Base-by-base conservation (phyloP, 1,140 invertebrate genomes). In the Cardiocondyla obscurior region DNA sequence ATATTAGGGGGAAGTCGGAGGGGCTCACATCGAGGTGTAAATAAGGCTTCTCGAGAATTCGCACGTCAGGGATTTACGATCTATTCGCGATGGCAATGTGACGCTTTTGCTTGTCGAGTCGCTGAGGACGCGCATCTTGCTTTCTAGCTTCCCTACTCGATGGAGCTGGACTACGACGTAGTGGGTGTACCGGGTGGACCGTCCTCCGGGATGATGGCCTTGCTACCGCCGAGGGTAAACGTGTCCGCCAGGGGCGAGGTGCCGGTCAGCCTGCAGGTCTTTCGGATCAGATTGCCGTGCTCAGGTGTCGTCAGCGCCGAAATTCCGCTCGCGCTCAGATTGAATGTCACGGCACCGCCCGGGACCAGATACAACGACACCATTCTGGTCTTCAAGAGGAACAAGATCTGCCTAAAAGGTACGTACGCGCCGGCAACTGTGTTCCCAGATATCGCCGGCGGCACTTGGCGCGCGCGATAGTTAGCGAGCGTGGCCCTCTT, bases 401-500 rank as follows among this genome's bases (percentile, higher is more conserved):
- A 97, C 93, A 98, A 98, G 94, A 97, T 98, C 87, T 98, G 98
- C 90, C 95, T 97, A 53, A 97, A 97, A 96, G 97, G 97, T 98
- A 83, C 86, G 83, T 73, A 44, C 4, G 2, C 0, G 39, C 39
- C 3, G 8, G 3, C n/a, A n/a, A n/a, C n/a, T 5, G 7, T 7
- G 8, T n/a, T 49, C 19, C 5, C n/a, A 28, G 4, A n/a, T n/a
- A 10, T 62, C n/a, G 3, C 8, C 28, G 28, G 7, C 10, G 14
- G 3, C 19, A 30, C 2, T 12, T 28, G 7, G 57, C 25, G 39
- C 49, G 64, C 30, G 73, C n/a, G 69, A 55, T 30, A 19, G 19
- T 58, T 44, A n/a, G n/a, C n/a, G n/a, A 44, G 67, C 67, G 33
- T 55, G 67, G n/a, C n/a, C 65, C 1, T 12, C 30, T 16, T 16